phyloP scores from a whole-genome alignment of 2,113 vertebrate genomes.

The human region DNA sequence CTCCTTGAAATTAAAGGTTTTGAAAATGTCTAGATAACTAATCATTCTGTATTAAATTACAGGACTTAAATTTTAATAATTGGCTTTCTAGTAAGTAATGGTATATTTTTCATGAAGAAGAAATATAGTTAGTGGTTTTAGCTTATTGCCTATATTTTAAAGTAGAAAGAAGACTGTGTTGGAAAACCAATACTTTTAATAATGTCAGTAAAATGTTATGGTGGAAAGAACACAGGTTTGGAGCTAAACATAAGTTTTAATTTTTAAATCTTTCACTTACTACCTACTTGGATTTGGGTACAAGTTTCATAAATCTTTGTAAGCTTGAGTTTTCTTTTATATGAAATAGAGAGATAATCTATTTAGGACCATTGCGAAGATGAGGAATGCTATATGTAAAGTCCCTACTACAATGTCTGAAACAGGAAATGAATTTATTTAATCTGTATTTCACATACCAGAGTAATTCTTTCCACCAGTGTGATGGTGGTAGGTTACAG shows the following conservation, averaged over 20 bases:
- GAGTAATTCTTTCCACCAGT: not conserved
- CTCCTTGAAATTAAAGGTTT: conserved; percentile 37
- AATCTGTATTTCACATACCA: not conserved
- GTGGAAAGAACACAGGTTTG: not conserved
- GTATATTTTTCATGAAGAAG: conserved; percentile 19
- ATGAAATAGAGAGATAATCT: not conserved
- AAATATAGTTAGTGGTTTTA: not conserved
- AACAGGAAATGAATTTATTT: conserved; percentile 9
- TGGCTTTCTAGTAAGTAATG: conserved; percentile 4
- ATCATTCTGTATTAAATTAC: not conserved
- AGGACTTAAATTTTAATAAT: conserved; percentile 18
- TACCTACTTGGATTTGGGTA: not conserved
- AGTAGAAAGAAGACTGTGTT: not conserved
- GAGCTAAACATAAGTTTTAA: not conserved
- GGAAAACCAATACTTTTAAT: not conserved
- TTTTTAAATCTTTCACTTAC: not conserved
- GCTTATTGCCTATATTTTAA: not conserved
- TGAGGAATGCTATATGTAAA: not conserved
- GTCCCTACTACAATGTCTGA: not conserved
- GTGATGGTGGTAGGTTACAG: not conserved
- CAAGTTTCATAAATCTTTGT: not conserved
- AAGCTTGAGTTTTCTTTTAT: not conserved
- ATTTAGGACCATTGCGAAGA: not conserved
- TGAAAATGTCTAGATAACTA: not conserved
- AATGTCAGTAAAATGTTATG: conserved; percentile 1